Conservation (phyloP, 1,140 invertebrate genomes). For the Cataglyphis hispanica region DNA sequence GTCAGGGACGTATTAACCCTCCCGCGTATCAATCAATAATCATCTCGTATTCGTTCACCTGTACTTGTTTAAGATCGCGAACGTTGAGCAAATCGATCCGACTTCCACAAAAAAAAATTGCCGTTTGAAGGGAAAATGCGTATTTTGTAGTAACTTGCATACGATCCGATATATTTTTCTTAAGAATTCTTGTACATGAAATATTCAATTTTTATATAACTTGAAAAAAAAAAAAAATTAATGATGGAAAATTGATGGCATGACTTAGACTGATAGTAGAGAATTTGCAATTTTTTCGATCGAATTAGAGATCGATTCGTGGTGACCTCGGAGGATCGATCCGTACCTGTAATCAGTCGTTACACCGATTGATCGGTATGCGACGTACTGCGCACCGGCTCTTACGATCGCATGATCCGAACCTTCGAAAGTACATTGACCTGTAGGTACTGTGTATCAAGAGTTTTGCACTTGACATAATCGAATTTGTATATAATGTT, state of each 20-base stretch:
- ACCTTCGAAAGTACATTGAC: conserved; percentile 84
- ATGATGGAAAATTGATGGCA: no score
- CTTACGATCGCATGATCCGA: conserved; percentile 77
- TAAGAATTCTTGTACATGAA: background rate
- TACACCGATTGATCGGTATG: conserved; percentile 79
- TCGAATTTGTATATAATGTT: background rate
- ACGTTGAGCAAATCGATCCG: background rate
- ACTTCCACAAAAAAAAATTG: background rate
- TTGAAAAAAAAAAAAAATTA: background rate
- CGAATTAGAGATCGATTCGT: background rate
- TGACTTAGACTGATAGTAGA: background rate
- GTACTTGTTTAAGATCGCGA: background rate
- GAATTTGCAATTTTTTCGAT: background rate
- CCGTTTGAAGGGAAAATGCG: background rate
- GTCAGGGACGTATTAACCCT: conserved; percentile 62
- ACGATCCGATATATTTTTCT: background rate
- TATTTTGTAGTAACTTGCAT: background rate
- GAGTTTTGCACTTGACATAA: conserved; percentile 53
- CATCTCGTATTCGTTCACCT: background rate
- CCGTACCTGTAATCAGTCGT: conserved; percentile 71
- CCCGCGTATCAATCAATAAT: background rate
- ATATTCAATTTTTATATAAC: no score
- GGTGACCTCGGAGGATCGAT: conserved; percentile 32
- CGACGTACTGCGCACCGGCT: conserved; percentile 74
- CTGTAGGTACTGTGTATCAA: conserved; percentile 69